A percentile compares a stretch with the other conserved stretches of the same genome.
phyloP scores from a whole-genome alignment of 2,113 vertebrate species.

The Bos javanicus region DNA sequence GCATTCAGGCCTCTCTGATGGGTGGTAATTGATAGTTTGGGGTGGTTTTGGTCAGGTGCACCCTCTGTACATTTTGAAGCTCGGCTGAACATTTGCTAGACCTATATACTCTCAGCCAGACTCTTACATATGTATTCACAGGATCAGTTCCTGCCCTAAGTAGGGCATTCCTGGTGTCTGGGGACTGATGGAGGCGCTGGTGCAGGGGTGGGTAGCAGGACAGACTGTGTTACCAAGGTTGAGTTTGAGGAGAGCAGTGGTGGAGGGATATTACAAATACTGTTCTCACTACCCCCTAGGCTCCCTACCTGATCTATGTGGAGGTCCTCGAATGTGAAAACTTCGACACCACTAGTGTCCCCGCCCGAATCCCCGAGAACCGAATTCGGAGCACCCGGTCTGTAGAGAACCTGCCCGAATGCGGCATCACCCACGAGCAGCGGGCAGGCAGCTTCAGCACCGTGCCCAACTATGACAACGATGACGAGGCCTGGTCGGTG shows the following conservation, averaged over 20 bases:
- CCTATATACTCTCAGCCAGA: background rate
- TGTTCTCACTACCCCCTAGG: constrained; percentile 75
- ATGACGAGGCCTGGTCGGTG: constrained; percentile 96
- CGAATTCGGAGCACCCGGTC: constrained; percentile 95
- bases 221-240: background rate
- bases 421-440: constrained; percentile 89
- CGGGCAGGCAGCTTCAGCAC: constrained; percentile 90
- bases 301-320: constrained; percentile 96
- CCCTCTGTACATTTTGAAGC: background rate
- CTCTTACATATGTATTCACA: background rate
- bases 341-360: constrained; percentile 93
- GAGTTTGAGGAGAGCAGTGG: background rate
- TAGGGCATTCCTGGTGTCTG: background rate
- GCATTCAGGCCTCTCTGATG: background rate
- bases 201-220: background rate
- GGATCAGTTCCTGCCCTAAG: background rate
- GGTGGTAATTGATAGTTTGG: background rate
- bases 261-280: background rate
- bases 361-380: constrained; percentile 93
- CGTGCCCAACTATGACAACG: constrained; percentile 95
- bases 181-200: background rate
- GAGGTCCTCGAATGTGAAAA: constrained; percentile 97
- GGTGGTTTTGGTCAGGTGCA: background rate
- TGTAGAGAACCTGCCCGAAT: constrained; percentile 95
- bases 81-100: background rate